Evolutionary conservation across 1,140 invertebrate genomes (phyloP), one percentile per base, ranked within the genome.

Genomic region (Ostrea denselamellosa): DNA sequence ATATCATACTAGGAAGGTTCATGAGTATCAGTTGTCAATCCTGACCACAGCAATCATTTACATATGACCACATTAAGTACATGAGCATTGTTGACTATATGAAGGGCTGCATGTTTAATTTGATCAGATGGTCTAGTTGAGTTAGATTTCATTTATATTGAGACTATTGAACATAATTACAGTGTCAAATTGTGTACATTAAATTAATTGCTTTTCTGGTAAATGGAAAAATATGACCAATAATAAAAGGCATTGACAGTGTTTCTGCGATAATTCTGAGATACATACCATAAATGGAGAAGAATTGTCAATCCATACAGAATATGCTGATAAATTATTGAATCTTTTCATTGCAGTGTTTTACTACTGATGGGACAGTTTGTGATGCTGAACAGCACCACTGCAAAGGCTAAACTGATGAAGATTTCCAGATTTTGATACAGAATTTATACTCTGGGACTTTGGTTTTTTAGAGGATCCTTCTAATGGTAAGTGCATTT

Each of bases 291-390:
- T 28, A 22, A 62, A 9, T 10, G 68, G 25, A 25, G 25, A 77
- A 10, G 28, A 25, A 77, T 77, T 28, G 68, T 77, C 68, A 12
- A 0, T 77, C 9, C 68, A 28, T 25, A 34, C 22, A 12, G 68
- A 12, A 77, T 28, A 28, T 77, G 25, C 68, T 77, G 68, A 77
- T 77, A 34, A 77, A 77, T 77, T 77, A 77, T 77, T 77, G 68
- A 77, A 77, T 77, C 9, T 77, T 77, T 77, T 25, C 28, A 77
- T 77, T 77, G 25, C 68, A 77, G 68, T 25, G 68, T 62, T 19
- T 7, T 17, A 62, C 17, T 8, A 10, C 56, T 17, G 17, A 62
- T 62, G 56, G n/a, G 56, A 62, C 56, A 62, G 17, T 62, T 62
- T 62, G n/a, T 62, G 56, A 17, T 62, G 56, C 56, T 62, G 56